These are phyloP conservation scores for Calephelis virginiensis DNA, from an alignment of 1,140 invertebrate genomes.

Conservation along the genomic window DNA sequence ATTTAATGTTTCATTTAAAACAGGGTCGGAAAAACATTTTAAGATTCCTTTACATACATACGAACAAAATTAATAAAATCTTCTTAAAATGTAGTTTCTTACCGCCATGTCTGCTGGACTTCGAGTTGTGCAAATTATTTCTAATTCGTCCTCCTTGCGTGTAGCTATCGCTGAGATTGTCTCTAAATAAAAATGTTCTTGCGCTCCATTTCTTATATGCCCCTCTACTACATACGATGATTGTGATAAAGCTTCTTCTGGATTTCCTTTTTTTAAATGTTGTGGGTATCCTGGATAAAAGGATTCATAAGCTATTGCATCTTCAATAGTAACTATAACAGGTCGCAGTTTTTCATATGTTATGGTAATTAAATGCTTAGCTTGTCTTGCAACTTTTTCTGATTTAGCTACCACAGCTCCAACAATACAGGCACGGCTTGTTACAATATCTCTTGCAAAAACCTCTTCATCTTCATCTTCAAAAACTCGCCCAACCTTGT, in stretches of 20 bases:
- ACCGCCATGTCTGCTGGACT: constrained; percentile 84
- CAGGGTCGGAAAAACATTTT: too few relatives aligned
- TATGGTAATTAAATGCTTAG: constrained; percentile 85
- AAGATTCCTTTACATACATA: too few relatives aligned
- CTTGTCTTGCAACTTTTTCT: constrained; percentile 86
- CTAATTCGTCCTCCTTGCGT: constrained; percentile 77
- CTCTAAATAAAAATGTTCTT: constrained; percentile 97
- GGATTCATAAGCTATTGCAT: constrained; percentile 87
- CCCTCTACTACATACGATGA: constrained; percentile 85
- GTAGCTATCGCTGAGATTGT: constrained; percentile 72
- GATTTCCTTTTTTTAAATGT: constrained; percentile 46
- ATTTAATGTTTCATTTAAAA: too few relatives aligned
- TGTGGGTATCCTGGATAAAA: constrained; percentile 80
- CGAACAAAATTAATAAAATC: too few relatives aligned
- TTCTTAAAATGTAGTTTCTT: constrained; percentile 33
- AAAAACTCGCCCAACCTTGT: constrained; percentile 83
- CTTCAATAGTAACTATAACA: constrained; percentile 90
- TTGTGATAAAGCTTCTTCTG: constrained; percentile 79
- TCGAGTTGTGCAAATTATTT: constrained; percentile 91
- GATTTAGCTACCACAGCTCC: constrained; percentile 87
- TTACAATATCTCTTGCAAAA: constrained; percentile 84
- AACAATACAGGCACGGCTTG: constrained; percentile 87
- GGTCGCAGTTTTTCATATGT: constrained; percentile 87
- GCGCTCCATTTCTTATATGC: constrained; percentile 90
- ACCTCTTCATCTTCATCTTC: constrained; percentile 90